A percentile compares a stretch with the other conserved stretches of the same genome.
phyloP scores from a whole-genome alignment of 37 sponge, comb jelly and placozoan genomes.

The Chondrosia reniformis region DNA sequence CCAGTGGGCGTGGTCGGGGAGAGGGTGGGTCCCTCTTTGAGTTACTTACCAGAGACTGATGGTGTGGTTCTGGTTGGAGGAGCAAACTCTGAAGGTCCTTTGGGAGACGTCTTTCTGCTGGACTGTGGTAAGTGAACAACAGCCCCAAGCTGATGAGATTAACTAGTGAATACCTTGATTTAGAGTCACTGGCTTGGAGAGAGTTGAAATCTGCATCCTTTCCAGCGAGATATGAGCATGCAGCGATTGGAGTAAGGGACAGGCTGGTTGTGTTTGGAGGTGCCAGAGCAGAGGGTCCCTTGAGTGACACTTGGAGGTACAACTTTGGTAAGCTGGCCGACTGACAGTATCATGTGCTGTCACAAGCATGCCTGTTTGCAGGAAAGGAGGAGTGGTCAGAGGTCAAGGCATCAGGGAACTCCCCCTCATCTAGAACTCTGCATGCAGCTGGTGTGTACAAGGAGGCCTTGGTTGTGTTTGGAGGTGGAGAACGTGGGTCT shows the following conservation, averaged over 20 bases:
- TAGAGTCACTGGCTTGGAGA: constrained; percentile 5
- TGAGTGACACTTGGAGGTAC: constrained; percentile 32
- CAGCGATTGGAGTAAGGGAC: background rate
- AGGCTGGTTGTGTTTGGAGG: constrained; percentile 27
- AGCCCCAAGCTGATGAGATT: background rate
- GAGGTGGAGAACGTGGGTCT: constrained; percentile 41
- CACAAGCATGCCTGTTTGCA: background rate
- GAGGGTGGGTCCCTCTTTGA: constrained; percentile 1
- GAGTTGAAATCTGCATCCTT: background rate
- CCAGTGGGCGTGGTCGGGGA: background rate
- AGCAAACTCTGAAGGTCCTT: background rate
- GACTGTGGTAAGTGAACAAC: background rate
- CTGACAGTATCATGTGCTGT: background rate
- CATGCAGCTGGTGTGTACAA: constrained; percentile 13
- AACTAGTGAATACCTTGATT: background rate
- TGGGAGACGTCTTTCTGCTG: background rate
- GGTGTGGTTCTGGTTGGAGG: constrained; percentile 8
- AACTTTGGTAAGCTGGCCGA: constrained; percentile 9
- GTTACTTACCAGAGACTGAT: background rate
- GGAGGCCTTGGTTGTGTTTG: constrained; percentile 33
- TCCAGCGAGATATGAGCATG: constrained; percentile 43
- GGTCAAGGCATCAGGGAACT: background rate
- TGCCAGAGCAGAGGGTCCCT: constrained; percentile 29
- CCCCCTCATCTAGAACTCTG: constrained; percentile 31
- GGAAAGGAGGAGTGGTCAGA: constrained; percentile 25